Percentiles rank a stretch among this genome's conserved stretches.
Conservation (phyloP, 1,140 invertebrate species). For the Oedothorax gibbosus region DNA sequence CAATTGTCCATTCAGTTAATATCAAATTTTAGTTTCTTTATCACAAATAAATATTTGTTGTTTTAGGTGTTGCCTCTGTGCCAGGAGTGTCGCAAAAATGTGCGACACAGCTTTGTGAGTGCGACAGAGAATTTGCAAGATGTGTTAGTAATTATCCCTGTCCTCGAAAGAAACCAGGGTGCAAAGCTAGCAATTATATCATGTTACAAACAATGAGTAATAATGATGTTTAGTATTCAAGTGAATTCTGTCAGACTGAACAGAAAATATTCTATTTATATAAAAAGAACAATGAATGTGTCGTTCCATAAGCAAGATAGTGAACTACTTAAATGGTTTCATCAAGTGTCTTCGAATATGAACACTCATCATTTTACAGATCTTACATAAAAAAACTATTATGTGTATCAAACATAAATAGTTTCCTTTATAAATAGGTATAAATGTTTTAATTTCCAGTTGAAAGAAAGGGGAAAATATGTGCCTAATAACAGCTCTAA, state of each 20-base stretch:
- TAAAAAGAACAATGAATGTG: background rate
- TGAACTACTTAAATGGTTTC: too few relatives aligned
- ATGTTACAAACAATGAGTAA: slow-evolving; percentile 47
- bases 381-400: too few relatives aligned
- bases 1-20: too few relatives aligned
- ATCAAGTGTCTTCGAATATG: too few relatives aligned
- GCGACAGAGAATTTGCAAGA: slow-evolving; percentile 82
- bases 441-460: too few relatives aligned
- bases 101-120: slow-evolving; percentile 84
- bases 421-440: too few relatives aligned
- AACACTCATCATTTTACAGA: too few relatives aligned
- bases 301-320: background rate
- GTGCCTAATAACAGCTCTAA: too few relatives aligned
- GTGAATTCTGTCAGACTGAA: background rate
- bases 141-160: slow-evolving; percentile 82
- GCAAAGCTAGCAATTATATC: slow-evolving; percentile 63
- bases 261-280: background rate
- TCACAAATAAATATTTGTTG: too few relatives aligned
- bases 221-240: slow-evolving; percentile 23
- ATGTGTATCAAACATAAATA: too few relatives aligned
- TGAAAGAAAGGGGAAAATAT: too few relatives aligned
- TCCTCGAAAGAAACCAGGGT: slow-evolving; percentile 74
- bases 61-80: slow-evolving; percentile 37
- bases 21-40: too few relatives aligned
- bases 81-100: slow-evolving; percentile 72